Evolutionary conservation across 2,888 invertebrate genomes (phyloP).

Genomic region (Galerucella nymphaeae): DNA sequence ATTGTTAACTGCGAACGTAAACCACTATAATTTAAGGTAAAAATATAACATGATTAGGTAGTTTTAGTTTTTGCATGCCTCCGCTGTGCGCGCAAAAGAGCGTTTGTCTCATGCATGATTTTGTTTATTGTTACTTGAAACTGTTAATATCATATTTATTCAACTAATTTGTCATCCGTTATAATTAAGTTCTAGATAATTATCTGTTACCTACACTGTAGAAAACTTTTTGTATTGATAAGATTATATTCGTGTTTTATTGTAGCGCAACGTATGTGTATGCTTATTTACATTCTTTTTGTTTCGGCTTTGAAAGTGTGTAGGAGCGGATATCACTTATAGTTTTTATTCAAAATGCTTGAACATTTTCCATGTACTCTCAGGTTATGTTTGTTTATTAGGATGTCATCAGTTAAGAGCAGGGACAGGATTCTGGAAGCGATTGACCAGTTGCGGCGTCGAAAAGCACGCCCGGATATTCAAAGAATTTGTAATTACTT

Average conservation of each 20-base stretch:
- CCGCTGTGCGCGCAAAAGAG: conserved; percentile 50
- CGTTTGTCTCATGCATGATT: conserved; percentile 41
- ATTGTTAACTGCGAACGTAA: conserved; percentile 28
- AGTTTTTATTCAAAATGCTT: conserved; percentile 17
- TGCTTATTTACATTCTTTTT: conserved; percentile 14
- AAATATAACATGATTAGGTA: conserved; percentile 45
- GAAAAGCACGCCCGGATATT: conserved; percentile 87
- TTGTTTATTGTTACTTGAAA: conserved; percentile 33
- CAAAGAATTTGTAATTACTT: conserved; percentile 86
- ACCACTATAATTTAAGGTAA: conserved; percentile 46
- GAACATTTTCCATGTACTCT: conserved; percentile 2
- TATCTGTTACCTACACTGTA: neutral
- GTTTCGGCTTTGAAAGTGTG: conserved; percentile 3
- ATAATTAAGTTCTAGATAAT: neutral
- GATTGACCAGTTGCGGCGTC: conserved; percentile 83
- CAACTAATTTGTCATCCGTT: conserved; percentile 4
- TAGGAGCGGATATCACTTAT: neutral
- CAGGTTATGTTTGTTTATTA: conserved; percentile 32
- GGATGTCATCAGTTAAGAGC: conserved; percentile 69
- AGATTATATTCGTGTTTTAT: conserved; percentile 21
- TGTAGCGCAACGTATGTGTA: conserved; percentile 24
- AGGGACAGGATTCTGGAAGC: conserved; percentile 84
- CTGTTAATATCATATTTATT: conserved; percentile 3
- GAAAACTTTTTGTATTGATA: conserved; percentile 20
- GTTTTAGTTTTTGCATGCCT: conserved; percentile 49